A percentile compares a stretch with the other conserved stretches of the same genome.
phyloP scores from a whole-genome alignment of 2,888 invertebrate genomes.

The Nemapogon koenigi region DNA sequence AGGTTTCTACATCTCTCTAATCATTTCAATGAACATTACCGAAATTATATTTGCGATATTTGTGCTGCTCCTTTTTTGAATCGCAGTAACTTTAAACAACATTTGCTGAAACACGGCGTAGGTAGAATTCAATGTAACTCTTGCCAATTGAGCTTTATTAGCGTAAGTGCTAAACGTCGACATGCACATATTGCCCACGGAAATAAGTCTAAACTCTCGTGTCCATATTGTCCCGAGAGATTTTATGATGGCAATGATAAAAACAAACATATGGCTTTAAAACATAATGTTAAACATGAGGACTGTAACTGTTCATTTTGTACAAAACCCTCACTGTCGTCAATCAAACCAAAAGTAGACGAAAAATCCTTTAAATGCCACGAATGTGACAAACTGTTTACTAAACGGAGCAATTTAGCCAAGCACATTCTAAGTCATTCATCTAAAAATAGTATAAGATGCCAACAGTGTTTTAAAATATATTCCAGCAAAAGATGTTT shows the following conservation, averaged over 20 bases:
- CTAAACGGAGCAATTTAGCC: conserved; percentile 27
- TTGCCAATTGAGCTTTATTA: background rate
- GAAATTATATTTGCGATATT: conserved; percentile 51
- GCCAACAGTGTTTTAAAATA: conserved; percentile 35
- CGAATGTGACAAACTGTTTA: conserved; percentile 26
- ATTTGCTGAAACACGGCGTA: background rate
- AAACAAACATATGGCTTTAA: conserved; percentile 1
- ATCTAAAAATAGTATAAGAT: conserved; percentile 36
- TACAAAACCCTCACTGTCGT: conserved; percentile 1
- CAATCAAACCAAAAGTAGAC: conserved; percentile 20
- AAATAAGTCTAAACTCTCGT: background rate
- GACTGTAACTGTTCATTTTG: conserved; percentile 4
- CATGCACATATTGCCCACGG: background rate
- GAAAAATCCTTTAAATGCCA: conserved; percentile 27
- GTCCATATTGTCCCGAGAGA: conserved; percentile 5
- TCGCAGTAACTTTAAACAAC: conserved; percentile 1
- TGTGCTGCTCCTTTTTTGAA: conserved; percentile 31
- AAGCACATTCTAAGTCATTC: conserved; percentile 30
- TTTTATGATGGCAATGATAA: background rate
- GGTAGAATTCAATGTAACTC: background rate
- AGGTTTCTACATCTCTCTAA: conserved; percentile 4
- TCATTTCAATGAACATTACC: conserved; percentile 18
- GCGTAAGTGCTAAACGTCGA: background rate
- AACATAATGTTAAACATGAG: conserved; percentile 7
- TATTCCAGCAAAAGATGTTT: conserved; percentile 24